Evolutionary conservation across 2,888 invertebrate species (phyloP).

Genomic region (Amblyjoppa proteus): DNA sequence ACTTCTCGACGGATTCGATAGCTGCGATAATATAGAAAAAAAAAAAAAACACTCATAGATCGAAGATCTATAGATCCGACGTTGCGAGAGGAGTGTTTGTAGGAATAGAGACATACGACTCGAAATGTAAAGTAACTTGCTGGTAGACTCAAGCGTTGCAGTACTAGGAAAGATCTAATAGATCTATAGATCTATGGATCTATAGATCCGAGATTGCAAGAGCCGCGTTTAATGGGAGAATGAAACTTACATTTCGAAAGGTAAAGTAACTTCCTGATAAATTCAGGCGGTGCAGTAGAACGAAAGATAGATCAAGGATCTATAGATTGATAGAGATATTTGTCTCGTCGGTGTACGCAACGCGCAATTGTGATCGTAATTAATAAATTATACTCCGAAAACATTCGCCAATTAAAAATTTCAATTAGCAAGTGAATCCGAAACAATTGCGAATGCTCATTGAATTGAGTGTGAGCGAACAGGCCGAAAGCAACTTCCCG

Average conservation of each 20-base stretch:
- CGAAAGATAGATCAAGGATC: not conserved
- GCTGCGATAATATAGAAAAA: not conserved
- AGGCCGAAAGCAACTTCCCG: not conserved
- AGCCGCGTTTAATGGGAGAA: too few species aligned
- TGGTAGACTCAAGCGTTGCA: too few species aligned
- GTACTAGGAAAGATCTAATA: too few species aligned
- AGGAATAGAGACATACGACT: too few species aligned
- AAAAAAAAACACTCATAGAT: not conserved
- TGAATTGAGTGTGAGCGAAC: not conserved
- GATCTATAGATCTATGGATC: too few species aligned
- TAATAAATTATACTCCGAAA: not conserved
- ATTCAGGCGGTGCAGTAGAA: not conserved
- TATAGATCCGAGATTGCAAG: too few species aligned
- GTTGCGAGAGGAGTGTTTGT: too few species aligned
- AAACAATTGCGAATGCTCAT: not conserved
- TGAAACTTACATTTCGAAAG: too few species aligned
- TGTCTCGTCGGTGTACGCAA: not conserved
- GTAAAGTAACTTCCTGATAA: too few species aligned
- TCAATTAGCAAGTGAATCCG: not conserved
- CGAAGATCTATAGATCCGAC: not conserved
- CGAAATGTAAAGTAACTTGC: too few species aligned
- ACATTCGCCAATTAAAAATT: not conserved
- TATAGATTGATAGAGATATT: not conserved
- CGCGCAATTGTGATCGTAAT: not conserved
- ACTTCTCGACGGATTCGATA: not conserved